These are phyloP conservation scores for Teleopsis dalmanni DNA, from an alignment of 1,140 invertebrate species.

Conservation along the genomic window DNA sequence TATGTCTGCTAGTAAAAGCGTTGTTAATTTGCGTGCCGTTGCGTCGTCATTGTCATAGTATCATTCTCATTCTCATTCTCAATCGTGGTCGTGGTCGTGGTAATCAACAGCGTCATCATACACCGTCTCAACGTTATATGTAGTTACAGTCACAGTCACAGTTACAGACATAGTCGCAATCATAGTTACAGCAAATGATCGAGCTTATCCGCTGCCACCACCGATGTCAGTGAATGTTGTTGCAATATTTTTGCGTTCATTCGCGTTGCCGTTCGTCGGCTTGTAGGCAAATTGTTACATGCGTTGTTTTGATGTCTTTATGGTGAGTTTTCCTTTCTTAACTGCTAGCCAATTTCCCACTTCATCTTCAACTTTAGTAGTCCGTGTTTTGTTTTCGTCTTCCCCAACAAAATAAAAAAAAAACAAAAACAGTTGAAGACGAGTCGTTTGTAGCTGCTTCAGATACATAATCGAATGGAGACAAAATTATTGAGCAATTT, in stretches of 20 bases:
- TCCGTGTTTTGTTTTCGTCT: neutral
- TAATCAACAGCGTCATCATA: neutral
- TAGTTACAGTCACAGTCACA: constrained; percentile 20
- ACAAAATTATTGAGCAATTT: constrained; percentile 10
- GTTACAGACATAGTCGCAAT: constrained; percentile 14
- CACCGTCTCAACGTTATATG: neutral
- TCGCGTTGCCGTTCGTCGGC: neutral
- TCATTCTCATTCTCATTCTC: constrained; percentile 1
- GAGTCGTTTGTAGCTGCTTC: neutral
- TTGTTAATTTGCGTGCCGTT: constrained; percentile 5
- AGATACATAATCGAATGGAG: constrained; percentile 4
- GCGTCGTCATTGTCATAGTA: neutral
- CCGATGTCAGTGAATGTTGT: neutral
- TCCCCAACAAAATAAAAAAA: neutral
- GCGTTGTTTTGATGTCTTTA: constrained; percentile 11
- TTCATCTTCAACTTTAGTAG: neutral
- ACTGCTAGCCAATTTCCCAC: neutral
- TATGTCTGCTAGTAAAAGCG: neutral
- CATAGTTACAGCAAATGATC: constrained; percentile 4
- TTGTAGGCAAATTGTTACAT: constrained; percentile 11
- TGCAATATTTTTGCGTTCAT: neutral
- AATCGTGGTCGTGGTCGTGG: neutral
- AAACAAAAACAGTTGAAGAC: neutral
- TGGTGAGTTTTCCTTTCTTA: neutral
- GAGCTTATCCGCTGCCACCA: constrained; percentile 9